Evolutionary conservation across 2,797 vertebrate genomes (phyloP).

Genomic region (Silurus aristotelis): DNA sequence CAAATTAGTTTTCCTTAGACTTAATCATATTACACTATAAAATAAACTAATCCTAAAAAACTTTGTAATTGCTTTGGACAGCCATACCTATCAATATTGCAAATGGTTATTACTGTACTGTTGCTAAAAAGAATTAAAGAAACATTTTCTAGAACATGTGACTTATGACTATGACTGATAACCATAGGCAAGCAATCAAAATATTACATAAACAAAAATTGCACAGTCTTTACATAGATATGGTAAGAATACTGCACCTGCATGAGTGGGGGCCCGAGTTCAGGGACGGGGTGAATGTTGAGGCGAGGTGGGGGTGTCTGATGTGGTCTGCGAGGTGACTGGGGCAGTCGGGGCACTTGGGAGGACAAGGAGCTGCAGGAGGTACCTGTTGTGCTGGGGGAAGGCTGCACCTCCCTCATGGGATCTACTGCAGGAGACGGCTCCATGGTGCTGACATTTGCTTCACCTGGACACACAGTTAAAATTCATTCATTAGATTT

Average conservation of each 20-base stretch:
- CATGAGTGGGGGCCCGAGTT: conserved; percentile 86
- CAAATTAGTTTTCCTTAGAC: no score
- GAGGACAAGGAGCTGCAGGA: conserved; percentile 79
- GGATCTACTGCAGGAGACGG: conserved; percentile 74
- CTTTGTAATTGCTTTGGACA: not conserved
- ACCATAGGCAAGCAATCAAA: not conserved
- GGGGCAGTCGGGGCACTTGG: conserved; percentile 77
- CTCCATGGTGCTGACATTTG: conserved; percentile 72
- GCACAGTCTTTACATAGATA: not conserved
- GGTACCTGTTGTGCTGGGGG: conserved; percentile 81
- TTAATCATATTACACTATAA: no score
- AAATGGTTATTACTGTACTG: not conserved
- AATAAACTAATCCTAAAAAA: not conserved
- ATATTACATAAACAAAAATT: not conserved
- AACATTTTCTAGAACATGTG: not conserved
- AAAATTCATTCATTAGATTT: not conserved
- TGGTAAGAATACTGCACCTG: conserved; percentile 74
- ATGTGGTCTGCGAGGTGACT: conserved; percentile 83
- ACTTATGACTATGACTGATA: not conserved
- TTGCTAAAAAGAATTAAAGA: not conserved
- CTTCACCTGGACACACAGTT: conserved; percentile 73
- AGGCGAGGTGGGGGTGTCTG: conserved; percentile 89
- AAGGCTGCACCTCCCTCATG: conserved; percentile 71
- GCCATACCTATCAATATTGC: not conserved
- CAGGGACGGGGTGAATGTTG: conserved; percentile 91